Conservation (phyloP, 2,113 vertebrate species). For the Myrmecobius fasciatus region DNA sequence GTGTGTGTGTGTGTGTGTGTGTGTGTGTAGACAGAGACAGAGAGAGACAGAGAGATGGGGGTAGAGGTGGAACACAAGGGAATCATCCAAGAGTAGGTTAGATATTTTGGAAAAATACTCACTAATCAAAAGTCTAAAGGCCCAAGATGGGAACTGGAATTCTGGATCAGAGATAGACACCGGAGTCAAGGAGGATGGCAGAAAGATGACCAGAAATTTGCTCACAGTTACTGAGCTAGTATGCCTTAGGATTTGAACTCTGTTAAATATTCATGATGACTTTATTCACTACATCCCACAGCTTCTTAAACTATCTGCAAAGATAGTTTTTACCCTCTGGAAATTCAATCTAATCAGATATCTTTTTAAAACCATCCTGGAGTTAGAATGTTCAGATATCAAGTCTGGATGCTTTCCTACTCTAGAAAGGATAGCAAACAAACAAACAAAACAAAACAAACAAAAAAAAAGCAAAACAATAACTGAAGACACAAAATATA, state of each 20-base stretch:
- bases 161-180: not conserved
- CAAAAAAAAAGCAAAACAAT: too few relatives aligned
- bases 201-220: not conserved
- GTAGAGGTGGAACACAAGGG: not conserved
- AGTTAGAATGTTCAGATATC: not conserved
- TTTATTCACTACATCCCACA: not conserved
- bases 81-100: not conserved
- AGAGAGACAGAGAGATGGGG: not conserved
- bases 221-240: not conserved
- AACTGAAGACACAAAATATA: not conserved
- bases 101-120: not conserved
- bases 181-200: not conserved
- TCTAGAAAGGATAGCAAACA: not conserved
- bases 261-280: not conserved
- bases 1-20: not conserved
- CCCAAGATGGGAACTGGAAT: not conserved
- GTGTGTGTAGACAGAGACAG: not conserved
- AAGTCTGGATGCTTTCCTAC: not conserved
- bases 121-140: not conserved
- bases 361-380: not conserved
- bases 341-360: not conserved
- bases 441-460: too few relatives aligned
- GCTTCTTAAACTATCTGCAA: not conserved
- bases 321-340: not conserved
- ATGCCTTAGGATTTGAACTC: not conserved